Evolutionary conservation across 2,888 invertebrate genomes (phyloP), one percentile per base, ranked within the genome.

Genomic region (Megaustenia siamemsis): DNA sequence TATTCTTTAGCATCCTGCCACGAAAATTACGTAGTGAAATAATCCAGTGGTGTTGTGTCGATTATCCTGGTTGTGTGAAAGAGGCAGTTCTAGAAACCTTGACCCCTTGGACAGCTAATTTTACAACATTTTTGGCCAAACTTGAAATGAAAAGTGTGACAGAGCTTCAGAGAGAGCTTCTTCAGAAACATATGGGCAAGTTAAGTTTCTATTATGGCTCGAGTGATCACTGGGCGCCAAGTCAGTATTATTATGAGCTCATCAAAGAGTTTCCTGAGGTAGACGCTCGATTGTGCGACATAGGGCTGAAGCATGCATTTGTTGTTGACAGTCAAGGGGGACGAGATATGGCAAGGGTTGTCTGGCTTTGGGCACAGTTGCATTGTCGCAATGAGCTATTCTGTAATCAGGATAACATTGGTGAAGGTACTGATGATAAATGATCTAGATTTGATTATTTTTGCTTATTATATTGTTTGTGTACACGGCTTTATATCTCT

Each of bases 171-270:
- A 94, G 94, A 83, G 95, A 95, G 10, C 93, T 95, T 71, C 94
- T 98, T 71, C 92, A 94, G 32, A 93, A 94, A 43, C 95, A 96
- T 92, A 90, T 95, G n/a, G 93, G 95, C 24, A 96, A 96, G 90
- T 94, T 98, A 2, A 96, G 96, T 92, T 95, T 98, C 76, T 97
- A 97, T 92, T 98, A 97, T 93, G 97, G 97, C 18, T 94, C 95
- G 6, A 95, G 92, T 5, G 98, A 99, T 94, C 95, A 95, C 12
- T 99, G 98, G 98, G 96, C 96, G 79, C 98, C 98, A 0, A 90
- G 95, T 0, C 93, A 94, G 66, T 97, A 96, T 92, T 97, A 96
- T 92, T 94, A 96, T 43, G 95, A 96, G 86, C 94, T 98, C 84
- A 95, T 95, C 87, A 89, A 93, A 35, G 94, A 94, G 83, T 95